Percentiles rank a stretch among this genome's conserved stretches.
Conservation (phyloP, 2,797 vertebrate genomes). For the Onychomys torridus region DNA sequence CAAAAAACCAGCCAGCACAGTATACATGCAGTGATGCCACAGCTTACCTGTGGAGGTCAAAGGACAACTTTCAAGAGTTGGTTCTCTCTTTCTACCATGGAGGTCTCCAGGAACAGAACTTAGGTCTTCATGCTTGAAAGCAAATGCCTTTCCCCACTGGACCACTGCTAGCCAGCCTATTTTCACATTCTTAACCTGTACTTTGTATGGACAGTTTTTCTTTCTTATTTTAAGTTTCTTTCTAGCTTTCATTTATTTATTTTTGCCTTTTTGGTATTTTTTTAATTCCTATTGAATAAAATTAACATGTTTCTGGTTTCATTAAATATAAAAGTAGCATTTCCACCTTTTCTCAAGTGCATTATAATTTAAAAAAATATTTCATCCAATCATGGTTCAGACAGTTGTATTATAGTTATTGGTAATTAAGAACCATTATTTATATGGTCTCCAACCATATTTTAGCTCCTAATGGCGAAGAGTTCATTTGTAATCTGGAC, state of each 20-base stretch:
- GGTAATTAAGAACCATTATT: background rate
- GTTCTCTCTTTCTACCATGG: no score
- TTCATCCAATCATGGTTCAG: background rate
- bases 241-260: background rate
- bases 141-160: no score
- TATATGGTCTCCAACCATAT: background rate
- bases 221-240: background rate
- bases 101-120: no score
- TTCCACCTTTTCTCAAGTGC: background rate
- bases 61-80: no score
- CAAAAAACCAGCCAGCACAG: no score
- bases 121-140: no score
- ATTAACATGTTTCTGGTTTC: conserved; percentile 16
- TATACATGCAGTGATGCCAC: no score
- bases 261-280: conserved; percentile 1
- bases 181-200: background rate
- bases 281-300: background rate
- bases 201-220: conserved; percentile 2
- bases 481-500: background rate
- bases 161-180: no score
- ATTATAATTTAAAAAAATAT: background rate
- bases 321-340: conserved; percentile 7
- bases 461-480: background rate
- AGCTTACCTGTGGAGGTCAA: no score
- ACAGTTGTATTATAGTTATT: background rate